These are phyloP conservation scores for Heliothis virescens DNA, from an alignment of 1,140 invertebrate genomes.

Conservation along the genomic window DNA sequence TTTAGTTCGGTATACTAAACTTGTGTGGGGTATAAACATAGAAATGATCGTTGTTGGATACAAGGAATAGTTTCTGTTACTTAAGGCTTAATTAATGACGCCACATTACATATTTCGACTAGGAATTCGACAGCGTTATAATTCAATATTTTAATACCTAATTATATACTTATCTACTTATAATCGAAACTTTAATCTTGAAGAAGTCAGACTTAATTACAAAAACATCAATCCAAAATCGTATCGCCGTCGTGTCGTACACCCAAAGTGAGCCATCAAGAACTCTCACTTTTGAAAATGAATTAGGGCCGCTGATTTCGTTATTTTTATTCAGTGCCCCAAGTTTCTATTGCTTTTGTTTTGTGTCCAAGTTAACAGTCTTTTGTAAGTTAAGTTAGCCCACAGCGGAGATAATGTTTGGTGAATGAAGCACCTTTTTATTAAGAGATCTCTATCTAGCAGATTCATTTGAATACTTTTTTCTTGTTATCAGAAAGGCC, in stretches of 20 bases:
- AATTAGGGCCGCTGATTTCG: constrained; percentile 72
- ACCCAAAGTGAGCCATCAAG: constrained; percentile 46
- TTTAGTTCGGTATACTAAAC: not conserved
- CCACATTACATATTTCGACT: not conserved
- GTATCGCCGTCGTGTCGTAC: constrained; percentile 56
- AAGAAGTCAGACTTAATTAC: too few species aligned
- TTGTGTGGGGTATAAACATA: too few species aligned
- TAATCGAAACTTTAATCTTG: too few species aligned
- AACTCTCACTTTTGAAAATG: constrained; percentile 71
- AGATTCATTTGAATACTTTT: constrained; percentile 80
- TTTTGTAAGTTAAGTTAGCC: constrained; percentile 52
- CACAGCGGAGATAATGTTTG: constrained; percentile 69
- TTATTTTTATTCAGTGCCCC: constrained; percentile 79
- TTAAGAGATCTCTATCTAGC: constrained; percentile 75
- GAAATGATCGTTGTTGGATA: too few species aligned
- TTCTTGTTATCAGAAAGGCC: constrained; percentile 64
- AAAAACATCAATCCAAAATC: constrained; percentile 16
- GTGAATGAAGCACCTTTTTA: constrained; percentile 65
- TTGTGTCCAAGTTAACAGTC: constrained; percentile 61
- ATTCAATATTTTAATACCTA: too few species aligned
- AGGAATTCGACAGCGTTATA: too few species aligned
- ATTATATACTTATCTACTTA: too few species aligned
- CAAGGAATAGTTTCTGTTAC: too few species aligned
- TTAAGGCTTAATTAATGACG: too few species aligned
- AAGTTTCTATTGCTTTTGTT: constrained; percentile 81